A percentile compares a stretch with the other conserved stretches of the same genome.
phyloP scores from a whole-genome alignment of 2,888 invertebrate genomes.

The Megamerina dolium region DNA sequence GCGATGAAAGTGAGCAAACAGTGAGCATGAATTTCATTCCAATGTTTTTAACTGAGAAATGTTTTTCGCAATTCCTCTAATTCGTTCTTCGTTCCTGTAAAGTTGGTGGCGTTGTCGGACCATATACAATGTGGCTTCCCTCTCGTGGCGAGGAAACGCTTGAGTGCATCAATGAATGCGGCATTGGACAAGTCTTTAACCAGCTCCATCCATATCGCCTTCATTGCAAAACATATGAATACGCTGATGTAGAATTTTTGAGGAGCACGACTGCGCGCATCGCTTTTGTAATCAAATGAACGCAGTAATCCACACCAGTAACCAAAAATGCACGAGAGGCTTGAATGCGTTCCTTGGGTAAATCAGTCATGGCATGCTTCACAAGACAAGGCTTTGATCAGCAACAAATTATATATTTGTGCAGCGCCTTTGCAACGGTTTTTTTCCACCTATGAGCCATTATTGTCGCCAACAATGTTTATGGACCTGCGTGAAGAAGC shows the following conservation, averaged over 20 bases:
- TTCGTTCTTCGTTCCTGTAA: constrained; percentile 1
- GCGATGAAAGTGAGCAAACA: no score
- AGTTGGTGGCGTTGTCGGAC: constrained; percentile 7
- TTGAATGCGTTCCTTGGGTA: no score
- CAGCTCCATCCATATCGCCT: background rate
- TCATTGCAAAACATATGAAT: constrained; percentile 1
- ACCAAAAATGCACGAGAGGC: background rate
- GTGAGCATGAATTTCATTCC: no score
- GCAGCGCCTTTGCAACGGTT: background rate
- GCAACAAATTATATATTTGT: background rate
- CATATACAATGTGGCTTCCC: background rate
- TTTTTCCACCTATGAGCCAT: background rate
- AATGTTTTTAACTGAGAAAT: no score
- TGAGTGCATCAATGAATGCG: background rate
- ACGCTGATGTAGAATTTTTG: constrained; percentile 3
- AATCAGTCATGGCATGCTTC: background rate
- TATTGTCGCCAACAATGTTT: background rate
- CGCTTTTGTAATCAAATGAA: background rate
- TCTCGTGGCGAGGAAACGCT: constrained; percentile 1
- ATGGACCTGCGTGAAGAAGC: background rate
- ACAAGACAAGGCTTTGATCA: background rate
- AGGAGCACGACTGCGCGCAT: constrained; percentile 1
- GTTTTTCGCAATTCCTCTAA: background rate
- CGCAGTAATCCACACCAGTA: no score
- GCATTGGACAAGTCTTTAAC: background rate